Evolutionary conservation across 2,113 vertebrate genomes (phyloP).

Genomic region (Turdus rufiventris): DNA sequence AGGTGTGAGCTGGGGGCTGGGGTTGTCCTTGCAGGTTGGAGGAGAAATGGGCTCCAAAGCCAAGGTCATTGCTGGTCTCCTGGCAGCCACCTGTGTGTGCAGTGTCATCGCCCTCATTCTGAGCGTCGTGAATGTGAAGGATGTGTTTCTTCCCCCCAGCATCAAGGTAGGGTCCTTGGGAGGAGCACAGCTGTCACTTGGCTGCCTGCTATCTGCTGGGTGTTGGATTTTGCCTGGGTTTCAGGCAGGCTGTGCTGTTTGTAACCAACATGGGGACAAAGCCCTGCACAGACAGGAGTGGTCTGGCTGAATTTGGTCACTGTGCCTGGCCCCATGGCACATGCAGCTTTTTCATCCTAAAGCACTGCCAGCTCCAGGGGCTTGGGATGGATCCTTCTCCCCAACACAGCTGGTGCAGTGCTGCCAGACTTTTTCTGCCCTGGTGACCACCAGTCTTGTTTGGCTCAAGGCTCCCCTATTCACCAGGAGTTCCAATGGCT

Average conservation of each 20-base stretch:
- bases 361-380: not conserved
- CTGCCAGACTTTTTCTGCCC: not conserved
- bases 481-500: not conserved
- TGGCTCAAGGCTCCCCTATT: not conserved
- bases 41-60: constrained; percentile 32
- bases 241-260: not conserved
- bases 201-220: not conserved
- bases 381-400: not conserved
- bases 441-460: not conserved
- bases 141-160: constrained; percentile 13
- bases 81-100: not conserved
- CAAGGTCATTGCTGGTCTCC: not conserved
- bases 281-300: constrained; percentile 55
- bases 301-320: constrained; percentile 75
- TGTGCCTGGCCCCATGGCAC: not conserved
- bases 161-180: constrained; percentile 39
- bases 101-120: constrained; percentile 61
- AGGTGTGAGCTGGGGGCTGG: not conserved
- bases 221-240: not conserved
- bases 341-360: not conserved
- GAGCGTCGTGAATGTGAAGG: not conserved
- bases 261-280: not conserved
- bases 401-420: accelerated
- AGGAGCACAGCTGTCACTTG: not conserved
- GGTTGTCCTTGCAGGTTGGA: constrained; percentile 34